Conservation (phyloP, 2,113 vertebrate genomes). For the Paedocypris sp. region DNA sequence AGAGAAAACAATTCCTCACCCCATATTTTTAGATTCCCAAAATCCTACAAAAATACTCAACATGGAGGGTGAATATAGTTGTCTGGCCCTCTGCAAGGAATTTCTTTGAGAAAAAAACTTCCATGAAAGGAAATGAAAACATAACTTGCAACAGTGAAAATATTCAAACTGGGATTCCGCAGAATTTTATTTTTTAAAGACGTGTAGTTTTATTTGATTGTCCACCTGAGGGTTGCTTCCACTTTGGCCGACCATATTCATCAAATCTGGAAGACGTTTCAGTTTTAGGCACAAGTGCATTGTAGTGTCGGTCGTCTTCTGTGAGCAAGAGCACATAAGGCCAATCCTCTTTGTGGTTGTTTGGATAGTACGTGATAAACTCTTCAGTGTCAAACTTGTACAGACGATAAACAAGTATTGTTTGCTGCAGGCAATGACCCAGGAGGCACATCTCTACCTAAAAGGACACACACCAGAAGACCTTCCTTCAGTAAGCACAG, state of each 20-base stretch:
- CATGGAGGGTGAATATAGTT: too few species aligned
- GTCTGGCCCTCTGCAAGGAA: too few species aligned
- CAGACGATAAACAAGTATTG: conserved; percentile 69
- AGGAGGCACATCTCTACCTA: conserved; percentile 85
- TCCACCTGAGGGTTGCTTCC: conserved; percentile 17
- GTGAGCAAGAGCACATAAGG: conserved; percentile 68
- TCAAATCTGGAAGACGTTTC: conserved; percentile 3
- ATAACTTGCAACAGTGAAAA: too few species aligned
- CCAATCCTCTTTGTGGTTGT: conserved; percentile 62
- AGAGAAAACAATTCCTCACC: too few species aligned
- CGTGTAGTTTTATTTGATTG: not conserved
- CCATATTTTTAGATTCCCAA: too few species aligned
- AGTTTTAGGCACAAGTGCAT: conserved; percentile 64
- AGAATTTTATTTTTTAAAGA: conserved; percentile 4
- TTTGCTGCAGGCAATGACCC: conserved; percentile 66
- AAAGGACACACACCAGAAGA: not conserved
- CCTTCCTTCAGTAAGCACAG: not conserved
- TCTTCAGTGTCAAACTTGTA: conserved; percentile 74
- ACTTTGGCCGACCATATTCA: conserved; percentile 7
- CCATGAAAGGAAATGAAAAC: too few species aligned
- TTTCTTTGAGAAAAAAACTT: too few species aligned
- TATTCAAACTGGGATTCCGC: too few species aligned
- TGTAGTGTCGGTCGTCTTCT: conserved; percentile 81
- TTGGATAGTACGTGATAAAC: conserved; percentile 71
- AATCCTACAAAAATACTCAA: too few species aligned